phyloP scores from a whole-genome alignment of 2,797 vertebrate species.

The Eurystomus glaucurus region DNA sequence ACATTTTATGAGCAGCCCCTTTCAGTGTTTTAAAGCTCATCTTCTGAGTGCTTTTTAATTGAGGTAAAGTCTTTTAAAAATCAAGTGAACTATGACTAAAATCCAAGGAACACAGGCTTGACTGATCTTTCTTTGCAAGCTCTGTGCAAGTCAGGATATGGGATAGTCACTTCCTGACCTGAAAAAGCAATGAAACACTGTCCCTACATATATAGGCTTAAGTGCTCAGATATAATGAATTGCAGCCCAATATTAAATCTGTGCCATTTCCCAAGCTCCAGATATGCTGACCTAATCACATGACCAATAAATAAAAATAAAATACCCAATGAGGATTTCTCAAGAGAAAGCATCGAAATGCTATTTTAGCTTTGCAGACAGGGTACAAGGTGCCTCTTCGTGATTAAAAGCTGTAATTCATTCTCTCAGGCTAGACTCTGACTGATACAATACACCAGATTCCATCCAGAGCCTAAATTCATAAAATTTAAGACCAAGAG shows the following conservation, averaged over 20 bases:
- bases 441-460: neutral
- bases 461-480: neutral
- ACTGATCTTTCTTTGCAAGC: neutral
- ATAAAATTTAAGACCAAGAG: neutral
- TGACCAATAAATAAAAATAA: neutral
- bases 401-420: neutral
- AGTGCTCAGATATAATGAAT: neutral
- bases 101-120: neutral
- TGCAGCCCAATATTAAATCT: neutral
- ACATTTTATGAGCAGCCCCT: neutral
- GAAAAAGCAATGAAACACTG: neutral
- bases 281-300: neutral
- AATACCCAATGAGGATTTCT: neutral
- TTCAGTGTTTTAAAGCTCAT: neutral
- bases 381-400: neutral
- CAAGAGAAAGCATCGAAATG: neutral
- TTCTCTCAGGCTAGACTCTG: neutral
- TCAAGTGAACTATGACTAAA: neutral
- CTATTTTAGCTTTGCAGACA: neutral
- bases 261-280: constrained; percentile 25
- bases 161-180: neutral
- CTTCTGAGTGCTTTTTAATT: neutral
- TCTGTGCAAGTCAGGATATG: neutral
- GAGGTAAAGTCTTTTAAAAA: neutral
- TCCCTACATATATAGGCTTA: neutral